These are phyloP conservation scores for Drosophila melanosoma DNA, from an alignment of 2,888 invertebrate genomes.

Conservation along the genomic window DNA sequence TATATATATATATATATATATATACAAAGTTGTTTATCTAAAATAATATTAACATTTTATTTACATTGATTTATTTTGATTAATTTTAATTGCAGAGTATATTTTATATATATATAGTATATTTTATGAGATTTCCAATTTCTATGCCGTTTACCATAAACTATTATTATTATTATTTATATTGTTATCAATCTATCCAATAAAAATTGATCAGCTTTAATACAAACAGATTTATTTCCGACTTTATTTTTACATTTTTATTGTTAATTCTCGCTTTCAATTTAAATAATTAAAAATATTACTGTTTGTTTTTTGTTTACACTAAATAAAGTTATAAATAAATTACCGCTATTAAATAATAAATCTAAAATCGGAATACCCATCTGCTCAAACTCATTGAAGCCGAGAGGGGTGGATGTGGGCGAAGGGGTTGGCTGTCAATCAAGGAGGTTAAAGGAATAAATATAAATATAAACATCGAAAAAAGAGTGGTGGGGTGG, in stretches of 20 bases:
- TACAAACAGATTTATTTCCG: background rate
- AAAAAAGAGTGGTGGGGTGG: background rate
- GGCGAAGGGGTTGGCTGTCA: conserved; percentile 9
- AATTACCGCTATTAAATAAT: background rate
- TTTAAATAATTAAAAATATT: background rate
- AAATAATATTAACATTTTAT: background rate
- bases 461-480: conserved; percentile 4
- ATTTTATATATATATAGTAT: no score
- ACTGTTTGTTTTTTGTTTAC: background rate
- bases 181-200: background rate
- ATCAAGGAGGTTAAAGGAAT: conserved; percentile 13
- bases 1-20: background rate
- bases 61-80: background rate
- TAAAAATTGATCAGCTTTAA: background rate
- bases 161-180: background rate
- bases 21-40: rapidly evolving
- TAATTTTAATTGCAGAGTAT: background rate
- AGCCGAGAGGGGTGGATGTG: background rate
- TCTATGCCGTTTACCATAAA: background rate
- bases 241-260: background rate
- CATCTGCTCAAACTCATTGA: background rate
- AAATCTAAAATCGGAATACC: background rate
- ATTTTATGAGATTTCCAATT: background rate
- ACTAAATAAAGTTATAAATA: background rate
- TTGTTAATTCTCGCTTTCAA: background rate